A percentile compares a stretch with the other conserved stretches of the same genome.
These are phyloP conservation scores for Monomorium pharaonis DNA, from an alignment of 1,140 invertebrate species.

Conservation along the genomic window DNA sequence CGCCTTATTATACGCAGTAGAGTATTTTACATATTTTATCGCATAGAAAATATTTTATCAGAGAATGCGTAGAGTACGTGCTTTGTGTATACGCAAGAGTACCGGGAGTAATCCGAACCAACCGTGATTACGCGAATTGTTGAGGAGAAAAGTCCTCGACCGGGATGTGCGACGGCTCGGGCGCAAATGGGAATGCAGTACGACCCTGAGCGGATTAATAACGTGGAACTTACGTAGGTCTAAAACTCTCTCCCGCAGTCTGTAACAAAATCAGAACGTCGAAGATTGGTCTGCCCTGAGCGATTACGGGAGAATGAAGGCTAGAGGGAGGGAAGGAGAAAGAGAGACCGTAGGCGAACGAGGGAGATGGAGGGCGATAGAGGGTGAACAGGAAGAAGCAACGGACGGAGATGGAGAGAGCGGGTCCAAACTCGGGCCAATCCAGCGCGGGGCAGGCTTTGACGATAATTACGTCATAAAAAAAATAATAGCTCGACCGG, in stretches of 20 bases:
- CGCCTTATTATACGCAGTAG: not conserved
- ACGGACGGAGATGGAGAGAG: conserved; percentile 15
- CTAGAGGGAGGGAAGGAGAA: not conserved
- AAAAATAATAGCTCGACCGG: conserved; percentile 65
- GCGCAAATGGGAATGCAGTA: conserved; percentile 51
- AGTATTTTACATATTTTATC: not conserved
- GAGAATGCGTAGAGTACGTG: not conserved
- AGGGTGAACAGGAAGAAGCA: conserved; percentile 17
- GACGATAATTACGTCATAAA: conserved; percentile 64
- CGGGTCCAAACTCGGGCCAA: conserved; percentile 38
- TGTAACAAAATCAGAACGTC: conserved; percentile 62
- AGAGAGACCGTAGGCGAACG: not conserved
- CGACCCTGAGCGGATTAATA: conserved; percentile 64
- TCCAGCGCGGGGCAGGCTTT: conserved; percentile 35
- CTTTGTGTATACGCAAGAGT: not conserved
- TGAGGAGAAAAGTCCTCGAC: conserved; percentile 48
- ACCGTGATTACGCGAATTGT: conserved; percentile 40
- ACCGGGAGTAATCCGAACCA: conserved; percentile 40
- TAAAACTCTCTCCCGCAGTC: conserved; percentile 33
- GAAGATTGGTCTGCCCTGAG: conserved; percentile 54
- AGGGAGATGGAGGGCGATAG: conserved; percentile 11
- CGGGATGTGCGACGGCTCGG: conserved; percentile 57
- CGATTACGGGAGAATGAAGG: not conserved
- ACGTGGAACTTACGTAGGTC: conserved; percentile 62
- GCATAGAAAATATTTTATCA: not conserved